Conservation (phyloP, 2,797 vertebrate species). For the Pseudocheirus occidentalis region DNA sequence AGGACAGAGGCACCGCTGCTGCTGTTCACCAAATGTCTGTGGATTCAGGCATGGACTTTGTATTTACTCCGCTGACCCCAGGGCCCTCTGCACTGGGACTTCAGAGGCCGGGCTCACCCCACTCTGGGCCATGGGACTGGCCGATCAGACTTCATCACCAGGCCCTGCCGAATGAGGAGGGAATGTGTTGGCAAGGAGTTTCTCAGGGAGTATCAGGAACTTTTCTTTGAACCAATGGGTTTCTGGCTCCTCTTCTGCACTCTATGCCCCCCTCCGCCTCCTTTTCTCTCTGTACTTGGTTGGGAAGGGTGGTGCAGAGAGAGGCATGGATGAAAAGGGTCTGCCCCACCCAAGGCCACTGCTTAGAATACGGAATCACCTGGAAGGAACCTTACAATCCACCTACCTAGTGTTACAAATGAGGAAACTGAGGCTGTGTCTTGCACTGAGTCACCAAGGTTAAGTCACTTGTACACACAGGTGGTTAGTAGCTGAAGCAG, state of each 20-base stretch:
- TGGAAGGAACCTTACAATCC: background rate
- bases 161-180: background rate
- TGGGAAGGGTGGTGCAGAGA: background rate
- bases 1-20: accelerated
- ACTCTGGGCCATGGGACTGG: background rate
- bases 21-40: accelerated
- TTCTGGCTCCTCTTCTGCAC: background rate
- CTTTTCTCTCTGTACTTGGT: background rate
- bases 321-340: background rate
- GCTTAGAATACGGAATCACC: background rate
- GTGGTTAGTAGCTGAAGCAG: background rate
- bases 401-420: background rate
- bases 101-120: background rate
- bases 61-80: accelerated
- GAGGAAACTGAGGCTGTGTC: background rate
- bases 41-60: accelerated
- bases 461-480: background rate
- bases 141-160: background rate
- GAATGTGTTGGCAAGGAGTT: background rate
- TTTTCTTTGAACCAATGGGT: background rate
- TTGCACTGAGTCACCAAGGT: background rate
- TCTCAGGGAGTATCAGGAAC: background rate
- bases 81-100: accelerated
- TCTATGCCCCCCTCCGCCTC: background rate
- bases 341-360: background rate